Evolutionary conservation across 2,888 invertebrate species (phyloP).

Genomic region (Pecten maximus): DNA sequence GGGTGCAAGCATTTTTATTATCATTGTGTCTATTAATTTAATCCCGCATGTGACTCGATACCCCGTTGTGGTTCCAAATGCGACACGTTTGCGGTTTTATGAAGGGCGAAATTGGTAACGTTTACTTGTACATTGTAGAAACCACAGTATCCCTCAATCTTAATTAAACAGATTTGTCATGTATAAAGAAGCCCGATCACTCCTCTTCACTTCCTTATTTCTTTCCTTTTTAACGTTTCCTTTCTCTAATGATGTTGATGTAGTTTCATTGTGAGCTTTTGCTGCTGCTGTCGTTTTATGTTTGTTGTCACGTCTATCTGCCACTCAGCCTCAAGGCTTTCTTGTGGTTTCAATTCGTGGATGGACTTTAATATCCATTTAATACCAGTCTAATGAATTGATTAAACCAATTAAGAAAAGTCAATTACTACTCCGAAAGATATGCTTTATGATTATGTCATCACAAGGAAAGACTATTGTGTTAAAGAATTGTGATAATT

Average conservation of each 20-base stretch:
- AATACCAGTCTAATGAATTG: neutral
- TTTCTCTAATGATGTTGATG: neutral
- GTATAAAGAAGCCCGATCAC: neutral
- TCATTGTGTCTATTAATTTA: neutral
- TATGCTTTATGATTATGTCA: too few species aligned
- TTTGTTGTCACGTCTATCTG: neutral
- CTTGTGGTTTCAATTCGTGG: neutral
- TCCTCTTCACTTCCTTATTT: neutral
- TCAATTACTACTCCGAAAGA: neutral
- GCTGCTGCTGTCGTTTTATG: neutral
- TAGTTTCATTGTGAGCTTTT: neutral
- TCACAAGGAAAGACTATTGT: too few species aligned
- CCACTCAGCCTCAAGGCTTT: neutral
- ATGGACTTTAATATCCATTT: neutral
- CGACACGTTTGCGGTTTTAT: slow-evolving; percentile 17
- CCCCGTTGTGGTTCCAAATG: slow-evolving; percentile 1
- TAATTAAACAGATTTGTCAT: slow-evolving; percentile 8
- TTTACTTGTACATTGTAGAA: slow-evolving; percentile 14
- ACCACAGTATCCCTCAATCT: neutral
- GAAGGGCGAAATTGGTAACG: neutral
- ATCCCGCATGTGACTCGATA: slow-evolving; percentile 32
- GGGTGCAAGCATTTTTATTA: neutral
- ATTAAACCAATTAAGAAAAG: slow-evolving; percentile 9
- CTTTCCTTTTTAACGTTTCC: neutral
- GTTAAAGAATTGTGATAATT: too few species aligned